Evolutionary conservation across 2,888 invertebrate genomes (phyloP), one percentile per base, ranked within the genome.

Genomic region (Drosophila flavopinicola): DNA sequence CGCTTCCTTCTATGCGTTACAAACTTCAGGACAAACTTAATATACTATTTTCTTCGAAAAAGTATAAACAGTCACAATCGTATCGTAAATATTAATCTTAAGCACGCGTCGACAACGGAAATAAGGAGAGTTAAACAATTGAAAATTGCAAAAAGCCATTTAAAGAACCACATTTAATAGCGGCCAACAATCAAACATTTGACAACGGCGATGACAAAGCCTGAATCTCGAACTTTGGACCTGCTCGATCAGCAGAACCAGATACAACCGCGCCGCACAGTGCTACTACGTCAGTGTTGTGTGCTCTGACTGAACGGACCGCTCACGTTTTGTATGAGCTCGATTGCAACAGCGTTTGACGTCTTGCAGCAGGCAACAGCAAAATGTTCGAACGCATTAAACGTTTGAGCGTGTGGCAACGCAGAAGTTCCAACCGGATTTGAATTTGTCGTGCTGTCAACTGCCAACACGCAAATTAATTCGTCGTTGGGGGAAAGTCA

Each of bases 241-340:
- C 11, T 49, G 41, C 23, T 27, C 57, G 47, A 57, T 45, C 11
- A n/a, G 32, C 38, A 51, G 6, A 57, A 24, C 29, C 41, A 39
- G 20, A 30, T 17, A 44, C 6, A 38, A 25, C 11, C 30, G 38
- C 29, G 20, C 27, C 38, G 37, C 49, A 37, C 39, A 20, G 32
- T 42, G 32, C 25, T 49, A 35, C 42, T 44, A 53, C 71, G 65
- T 53, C 60, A 42, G 38, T n/a, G 27, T 49, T 54, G 53, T 35
- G 25, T 33, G 61, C 38, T 20, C 25, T 54, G 52, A n/a, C n/a
- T n/a, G n/a, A n/a, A n/a, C n/a, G n/a, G 35, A 41, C 48, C 25
- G 39, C 71, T 71, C 76, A 71, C 66, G 49, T 71, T 66, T 57
- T 38, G 73, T 71, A 53, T 75, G 71, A 66, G 74, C 3, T 73